phyloP scores from a whole-genome alignment of 2,797 vertebrate species.

The Nyctibius grandis region DNA sequence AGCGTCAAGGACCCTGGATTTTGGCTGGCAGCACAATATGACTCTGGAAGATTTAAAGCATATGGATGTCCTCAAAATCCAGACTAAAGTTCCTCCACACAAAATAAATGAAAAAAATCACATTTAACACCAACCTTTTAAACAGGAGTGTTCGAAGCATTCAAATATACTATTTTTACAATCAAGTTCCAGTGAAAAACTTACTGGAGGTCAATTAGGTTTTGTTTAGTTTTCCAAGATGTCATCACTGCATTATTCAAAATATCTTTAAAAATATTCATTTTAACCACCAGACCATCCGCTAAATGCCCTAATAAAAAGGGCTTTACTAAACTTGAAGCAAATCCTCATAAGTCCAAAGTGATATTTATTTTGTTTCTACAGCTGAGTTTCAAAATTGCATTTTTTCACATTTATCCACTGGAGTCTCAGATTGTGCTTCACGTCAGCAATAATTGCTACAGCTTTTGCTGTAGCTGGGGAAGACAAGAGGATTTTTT shows the following conservation, averaged over 20 bases:
- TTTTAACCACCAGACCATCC: background rate
- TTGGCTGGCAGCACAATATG: background rate
- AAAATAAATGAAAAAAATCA: background rate
- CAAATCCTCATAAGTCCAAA: background rate
- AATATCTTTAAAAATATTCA: background rate
- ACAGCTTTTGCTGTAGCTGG: background rate
- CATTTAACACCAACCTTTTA: background rate
- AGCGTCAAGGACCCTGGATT: background rate
- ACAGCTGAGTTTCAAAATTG: background rate
- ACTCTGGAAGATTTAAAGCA: background rate
- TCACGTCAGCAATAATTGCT: background rate
- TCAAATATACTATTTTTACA: background rate
- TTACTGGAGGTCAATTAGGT: background rate
- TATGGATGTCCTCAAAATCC: background rate
- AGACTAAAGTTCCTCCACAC: background rate
- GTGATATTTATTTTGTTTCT: background rate
- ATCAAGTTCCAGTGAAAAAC: background rate
- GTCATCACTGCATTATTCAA: background rate
- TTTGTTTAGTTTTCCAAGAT: background rate
- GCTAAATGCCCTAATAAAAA: background rate
- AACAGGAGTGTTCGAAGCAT: background rate
- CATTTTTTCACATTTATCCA: background rate
- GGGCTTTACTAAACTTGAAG: background rate
- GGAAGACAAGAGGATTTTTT: conserved; percentile 39
- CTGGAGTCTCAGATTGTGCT: background rate